A percentile compares a stretch with the other conserved stretches of the same genome.
phyloP scores from a whole-genome alignment of 2,113 vertebrate species.

The Seriola dumerili region DNA sequence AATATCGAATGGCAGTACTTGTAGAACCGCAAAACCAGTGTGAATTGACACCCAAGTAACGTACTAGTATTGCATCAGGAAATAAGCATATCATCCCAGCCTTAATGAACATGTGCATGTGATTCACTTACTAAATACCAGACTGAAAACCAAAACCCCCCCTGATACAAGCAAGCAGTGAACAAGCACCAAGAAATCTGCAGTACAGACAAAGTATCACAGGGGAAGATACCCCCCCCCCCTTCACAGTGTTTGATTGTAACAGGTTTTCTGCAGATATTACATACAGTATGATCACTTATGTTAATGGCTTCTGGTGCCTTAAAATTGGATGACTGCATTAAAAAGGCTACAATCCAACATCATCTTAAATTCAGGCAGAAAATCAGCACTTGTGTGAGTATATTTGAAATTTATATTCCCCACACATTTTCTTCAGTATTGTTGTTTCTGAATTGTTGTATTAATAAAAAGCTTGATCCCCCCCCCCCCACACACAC shows the following conservation, averaged over 20 bases:
- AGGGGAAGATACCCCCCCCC: no score
- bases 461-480: not conserved
- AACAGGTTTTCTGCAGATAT: not conserved
- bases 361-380: conserved; percentile 7
- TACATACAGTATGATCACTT: not conserved
- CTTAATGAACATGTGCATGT: not conserved
- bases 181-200: not conserved
- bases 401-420: not conserved
- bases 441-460: not conserved
- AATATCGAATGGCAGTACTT: no score
- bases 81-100: no score
- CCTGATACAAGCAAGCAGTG: not conserved
- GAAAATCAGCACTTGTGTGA: not conserved
- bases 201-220: not conserved
- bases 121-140: not conserved
- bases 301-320: not conserved
- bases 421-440: not conserved
- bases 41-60: no score
- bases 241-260: not conserved
- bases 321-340: not conserved
- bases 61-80: no score
- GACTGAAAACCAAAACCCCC: not conserved
- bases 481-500: no score
- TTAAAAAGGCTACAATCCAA: not conserved
- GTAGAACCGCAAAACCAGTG: no score